phyloP scores from a whole-genome alignment of 2,113 vertebrate genomes.

The Caloenas nicobarica region DNA sequence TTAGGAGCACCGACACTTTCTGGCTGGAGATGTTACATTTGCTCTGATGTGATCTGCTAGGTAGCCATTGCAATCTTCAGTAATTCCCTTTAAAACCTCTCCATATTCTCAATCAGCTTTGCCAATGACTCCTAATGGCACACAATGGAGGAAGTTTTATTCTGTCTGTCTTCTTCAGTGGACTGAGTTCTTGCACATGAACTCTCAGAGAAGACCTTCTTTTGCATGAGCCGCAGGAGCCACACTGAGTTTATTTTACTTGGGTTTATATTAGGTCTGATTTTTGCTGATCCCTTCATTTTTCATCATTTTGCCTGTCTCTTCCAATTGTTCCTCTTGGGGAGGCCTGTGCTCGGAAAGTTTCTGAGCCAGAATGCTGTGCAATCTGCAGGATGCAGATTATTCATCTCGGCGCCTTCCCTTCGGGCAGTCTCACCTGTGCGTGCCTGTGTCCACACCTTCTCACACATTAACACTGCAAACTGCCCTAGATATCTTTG shows the following conservation, averaged over 20 bases:
- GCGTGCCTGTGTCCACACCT: not conserved
- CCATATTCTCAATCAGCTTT: not conserved
- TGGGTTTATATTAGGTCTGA: constrained; percentile 24
- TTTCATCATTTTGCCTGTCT: constrained; percentile 16
- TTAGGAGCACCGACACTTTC: not conserved
- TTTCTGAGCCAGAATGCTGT: constrained; percentile 3
- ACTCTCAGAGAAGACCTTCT: not conserved
- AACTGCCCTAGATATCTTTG: not conserved
- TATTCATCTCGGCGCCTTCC: not conserved
- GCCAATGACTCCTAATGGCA: not conserved
- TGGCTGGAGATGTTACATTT: not conserved
- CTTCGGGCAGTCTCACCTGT: constrained; percentile 5
- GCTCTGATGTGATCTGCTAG: not conserved
- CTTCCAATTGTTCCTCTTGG: not conserved
- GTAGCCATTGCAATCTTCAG: not conserved
- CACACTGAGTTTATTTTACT: constrained; percentile 49
- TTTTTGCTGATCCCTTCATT: constrained; percentile 54
- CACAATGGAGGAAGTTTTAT: not conserved
- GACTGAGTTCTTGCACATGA: not conserved
- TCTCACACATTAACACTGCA: not conserved
- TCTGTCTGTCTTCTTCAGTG: not conserved
- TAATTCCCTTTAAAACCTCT: not conserved
- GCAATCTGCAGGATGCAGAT: not conserved
- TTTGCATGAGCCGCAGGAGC: constrained; percentile 20
- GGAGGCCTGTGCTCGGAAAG: constrained; percentile 12